These are phyloP conservation scores for Argya squamiceps DNA, from an alignment of 2,797 vertebrate genomes.

Conservation along the genomic window DNA sequence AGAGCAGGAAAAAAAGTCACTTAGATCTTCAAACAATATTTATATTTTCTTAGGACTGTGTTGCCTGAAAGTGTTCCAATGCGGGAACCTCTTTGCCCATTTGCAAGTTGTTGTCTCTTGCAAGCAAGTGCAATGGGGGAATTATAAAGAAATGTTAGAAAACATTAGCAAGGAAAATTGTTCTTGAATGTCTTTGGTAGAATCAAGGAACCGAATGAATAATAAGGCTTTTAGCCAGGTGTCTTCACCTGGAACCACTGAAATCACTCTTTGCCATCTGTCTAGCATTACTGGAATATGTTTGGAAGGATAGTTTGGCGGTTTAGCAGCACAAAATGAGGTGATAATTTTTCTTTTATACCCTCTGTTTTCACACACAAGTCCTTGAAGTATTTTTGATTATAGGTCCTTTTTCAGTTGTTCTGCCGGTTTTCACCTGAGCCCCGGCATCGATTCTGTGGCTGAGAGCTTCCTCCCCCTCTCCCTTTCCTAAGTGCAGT, in stretches of 20 bases:
- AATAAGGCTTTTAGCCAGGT: not conserved
- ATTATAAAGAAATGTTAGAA: not conserved
- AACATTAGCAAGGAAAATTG: not conserved
- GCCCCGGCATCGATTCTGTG: not conserved
- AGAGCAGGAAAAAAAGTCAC: not conserved
- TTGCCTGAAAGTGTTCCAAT: not conserved
- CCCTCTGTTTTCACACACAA: not conserved
- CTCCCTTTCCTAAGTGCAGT: not conserved
- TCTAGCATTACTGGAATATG: not conserved
- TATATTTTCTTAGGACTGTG: not conserved
- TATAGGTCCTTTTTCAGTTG: not conserved
- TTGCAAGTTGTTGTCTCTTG: not conserved
- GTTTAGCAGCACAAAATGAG: not conserved
- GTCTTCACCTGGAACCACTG: not conserved
- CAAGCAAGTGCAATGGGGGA: not conserved
- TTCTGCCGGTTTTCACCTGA: not conserved
- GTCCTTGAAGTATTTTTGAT: not conserved
- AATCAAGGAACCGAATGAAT: not conserved
- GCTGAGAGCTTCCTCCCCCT: not conserved
- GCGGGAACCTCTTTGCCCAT: not conserved
- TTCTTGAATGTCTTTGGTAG: not conserved
- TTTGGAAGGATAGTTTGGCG: not conserved
- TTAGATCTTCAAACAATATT: not conserved
- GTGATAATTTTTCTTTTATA: not conserved
- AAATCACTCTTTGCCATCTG: not conserved